Conservation (phyloP, 2,888 invertebrate species). For the Dolichopus griseipennis region DNA sequence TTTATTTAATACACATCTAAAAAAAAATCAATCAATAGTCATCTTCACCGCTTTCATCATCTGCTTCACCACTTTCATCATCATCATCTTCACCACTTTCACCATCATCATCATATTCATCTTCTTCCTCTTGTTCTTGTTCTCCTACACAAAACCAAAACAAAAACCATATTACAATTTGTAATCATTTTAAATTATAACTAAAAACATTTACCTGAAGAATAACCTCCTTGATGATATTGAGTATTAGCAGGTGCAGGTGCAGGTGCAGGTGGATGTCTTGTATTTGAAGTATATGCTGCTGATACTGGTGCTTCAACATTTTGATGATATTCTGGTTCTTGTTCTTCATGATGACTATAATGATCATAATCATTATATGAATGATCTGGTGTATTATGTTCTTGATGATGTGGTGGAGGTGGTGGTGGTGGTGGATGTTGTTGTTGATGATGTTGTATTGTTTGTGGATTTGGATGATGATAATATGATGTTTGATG, state of each 20-base stretch:
- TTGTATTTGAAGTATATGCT: neutral
- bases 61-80: neutral
- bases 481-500: neutral
- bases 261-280: neutral
- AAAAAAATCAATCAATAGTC: neutral
- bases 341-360: neutral
- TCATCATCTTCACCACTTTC: conserved; percentile 27
- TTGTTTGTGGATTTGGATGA: conserved; percentile 22
- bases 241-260: neutral
- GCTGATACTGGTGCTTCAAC: neutral
- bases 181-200: conserved; percentile 24
- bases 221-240: neutral
- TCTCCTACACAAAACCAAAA: too few species aligned
- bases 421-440: conserved; percentile 12
- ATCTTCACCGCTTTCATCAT: neutral
- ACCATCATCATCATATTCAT: conserved; percentile 21
- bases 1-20: neutral
- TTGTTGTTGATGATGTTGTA: conserved; percentile 4
- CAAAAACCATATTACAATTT: too few species aligned
- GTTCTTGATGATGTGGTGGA: conserved; percentile 8
- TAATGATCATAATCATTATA: conserved; percentile 22
- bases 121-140: conserved; percentile 21
- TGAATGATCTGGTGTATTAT: conserved; percentile 16
- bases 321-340: neutral
- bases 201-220: conserved; percentile 19